Base-by-base conservation (phyloP, 2,797 vertebrate genomes). In the Bovichtus diacanthus region DNA sequence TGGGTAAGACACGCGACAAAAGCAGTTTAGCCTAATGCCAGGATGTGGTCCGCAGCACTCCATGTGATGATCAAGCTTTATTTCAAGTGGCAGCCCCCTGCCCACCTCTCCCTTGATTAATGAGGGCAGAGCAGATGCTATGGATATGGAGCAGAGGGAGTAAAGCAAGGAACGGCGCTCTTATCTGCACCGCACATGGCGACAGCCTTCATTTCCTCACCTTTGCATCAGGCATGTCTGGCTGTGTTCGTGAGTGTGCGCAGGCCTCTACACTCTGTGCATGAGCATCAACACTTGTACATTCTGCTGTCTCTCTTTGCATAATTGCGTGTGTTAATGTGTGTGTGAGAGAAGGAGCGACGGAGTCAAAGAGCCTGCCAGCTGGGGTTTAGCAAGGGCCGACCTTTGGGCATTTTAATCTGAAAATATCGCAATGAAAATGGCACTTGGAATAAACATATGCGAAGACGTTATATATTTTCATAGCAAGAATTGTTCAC, bases 111-210 rank as follows among this genome's bases (percentile, higher is more conserved):
- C 70, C 65, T 65, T 91, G 92, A 94, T 93, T 93, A 93, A 92
- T 92, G 88, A 92, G 80, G 81, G 70, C 76, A 80, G 87, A 87
- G 84, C 91, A 93, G 92, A 93, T 94, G 93, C 85, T 88, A 27
- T 49, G 81, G 74, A 80, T 81, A 74, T 9, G 36, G 72, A 76
- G 74, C 68, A 44, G 61, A 63, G 81, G 76, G 78, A 85, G 78
- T 74, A 61, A 76, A 75, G 81, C 56, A 53, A 67, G 69, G 67
- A 51, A 68, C 1, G 73, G 67, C 50, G 15, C 47, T 66, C 75
- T 83, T 70, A 80, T 72, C 46, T 27, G 31, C 76, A 49, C 73
- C 81, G 59, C 70, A 68, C 87, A 78, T 44, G 67, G 75, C 34
- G 23, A 70, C 74, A 77, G 78, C 58, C 74, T 71, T 79, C 39